A percentile compares a stretch with the other conserved stretches of the same genome.
These are phyloP conservation scores for Zaprionus taronus DNA, from an alignment of 1,140 invertebrate genomes.

Conservation along the genomic window DNA sequence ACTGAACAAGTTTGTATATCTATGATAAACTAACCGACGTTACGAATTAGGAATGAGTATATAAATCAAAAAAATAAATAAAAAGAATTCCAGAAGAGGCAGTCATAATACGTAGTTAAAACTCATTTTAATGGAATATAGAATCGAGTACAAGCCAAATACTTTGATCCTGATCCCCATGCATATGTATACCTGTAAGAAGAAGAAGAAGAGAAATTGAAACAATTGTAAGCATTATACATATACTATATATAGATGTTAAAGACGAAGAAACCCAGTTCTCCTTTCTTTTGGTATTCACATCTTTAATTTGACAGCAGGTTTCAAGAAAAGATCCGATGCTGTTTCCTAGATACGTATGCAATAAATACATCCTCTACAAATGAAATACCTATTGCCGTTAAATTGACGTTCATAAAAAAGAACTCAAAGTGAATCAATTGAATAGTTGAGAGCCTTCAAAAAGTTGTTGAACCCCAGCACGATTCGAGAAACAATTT, in stretches of 20 bases:
- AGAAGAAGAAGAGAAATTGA: not conserved
- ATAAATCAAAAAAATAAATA: not conserved
- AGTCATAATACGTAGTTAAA: constrained; percentile 2
- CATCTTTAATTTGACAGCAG: not conserved
- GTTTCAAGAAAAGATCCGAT: constrained; percentile 6
- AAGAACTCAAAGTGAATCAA: constrained; percentile 12
- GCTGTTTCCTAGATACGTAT: not conserved
- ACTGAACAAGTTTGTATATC: constrained; percentile 21
- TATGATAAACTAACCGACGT: constrained; percentile 7
- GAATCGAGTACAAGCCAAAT: constrained; percentile 8
- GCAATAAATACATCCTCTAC: constrained; percentile 15
- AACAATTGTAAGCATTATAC: constrained; percentile 11
- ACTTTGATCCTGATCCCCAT: not conserved
- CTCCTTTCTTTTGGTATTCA: not conserved
- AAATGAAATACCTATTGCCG: not conserved
- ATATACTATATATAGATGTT: constrained; percentile 8
- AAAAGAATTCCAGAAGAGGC: not conserved
- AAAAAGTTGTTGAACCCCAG: constrained; percentile 50
- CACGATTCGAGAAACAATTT: constrained; percentile 40
- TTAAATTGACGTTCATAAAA: constrained; percentile 24
- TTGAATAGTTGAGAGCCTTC: constrained; percentile 43
- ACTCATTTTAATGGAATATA: constrained; percentile 6
- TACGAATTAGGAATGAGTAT: constrained; percentile 6
- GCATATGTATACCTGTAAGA: constrained; percentile 8
- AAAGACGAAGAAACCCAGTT: not conserved